Conservation (phyloP, 2,888 invertebrate genomes). For the Laspeyria flexula region DNA sequence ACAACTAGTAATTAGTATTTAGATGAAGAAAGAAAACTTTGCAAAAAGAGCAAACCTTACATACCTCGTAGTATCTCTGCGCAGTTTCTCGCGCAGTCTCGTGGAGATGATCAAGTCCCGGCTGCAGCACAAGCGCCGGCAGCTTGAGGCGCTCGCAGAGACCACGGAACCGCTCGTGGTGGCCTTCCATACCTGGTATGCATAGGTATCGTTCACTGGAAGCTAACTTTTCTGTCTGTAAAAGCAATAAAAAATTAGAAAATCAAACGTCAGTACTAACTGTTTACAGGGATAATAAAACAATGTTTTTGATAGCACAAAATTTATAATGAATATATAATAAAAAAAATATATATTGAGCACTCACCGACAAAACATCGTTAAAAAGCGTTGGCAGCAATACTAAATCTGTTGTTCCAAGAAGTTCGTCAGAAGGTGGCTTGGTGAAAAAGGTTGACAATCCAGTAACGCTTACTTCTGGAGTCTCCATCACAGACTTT, state of each 20-base stretch:
- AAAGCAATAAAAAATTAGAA: no score
- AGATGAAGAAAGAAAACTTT: no score
- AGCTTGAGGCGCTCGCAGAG: conserved; percentile 58
- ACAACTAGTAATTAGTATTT: no score
- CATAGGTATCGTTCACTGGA: conserved; percentile 54
- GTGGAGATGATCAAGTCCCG: conserved; percentile 48
- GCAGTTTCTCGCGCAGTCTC: conserved; percentile 56
- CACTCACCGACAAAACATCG: not conserved
- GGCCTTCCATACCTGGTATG: conserved; percentile 62
- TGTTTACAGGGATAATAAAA: no score
- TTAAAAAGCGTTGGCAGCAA: not conserved
- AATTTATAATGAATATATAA: no score
- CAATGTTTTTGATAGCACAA: no score
- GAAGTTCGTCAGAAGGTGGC: not conserved
- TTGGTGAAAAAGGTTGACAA: not conserved
- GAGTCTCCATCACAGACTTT: not conserved
- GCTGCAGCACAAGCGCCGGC: conserved; percentile 55
- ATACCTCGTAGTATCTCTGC: conserved; percentile 53
- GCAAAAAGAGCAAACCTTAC: not conserved
- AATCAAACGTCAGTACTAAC: no score
- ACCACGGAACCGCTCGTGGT: conserved; percentile 47
- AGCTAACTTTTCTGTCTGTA: no score
- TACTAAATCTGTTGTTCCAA: not conserved
- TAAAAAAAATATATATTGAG: no score
- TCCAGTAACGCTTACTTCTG: not conserved